phyloP scores from a whole-genome alignment of 2,888 invertebrate genomes.

The Polymixis flavicincta region DNA sequence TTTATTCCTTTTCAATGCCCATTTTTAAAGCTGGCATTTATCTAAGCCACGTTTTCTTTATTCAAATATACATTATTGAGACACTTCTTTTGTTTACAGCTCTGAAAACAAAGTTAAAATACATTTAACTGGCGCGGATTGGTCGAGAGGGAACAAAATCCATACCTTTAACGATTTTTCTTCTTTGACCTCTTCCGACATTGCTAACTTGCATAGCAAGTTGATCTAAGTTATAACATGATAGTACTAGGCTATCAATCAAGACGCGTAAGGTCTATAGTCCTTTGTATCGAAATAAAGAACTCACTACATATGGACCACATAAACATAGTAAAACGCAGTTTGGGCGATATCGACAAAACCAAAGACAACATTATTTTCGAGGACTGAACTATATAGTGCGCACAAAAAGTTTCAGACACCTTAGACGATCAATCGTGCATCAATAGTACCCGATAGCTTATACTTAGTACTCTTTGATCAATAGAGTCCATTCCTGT shows the following conservation, averaged over 20 bases:
- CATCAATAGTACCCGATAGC: too few relatives aligned
- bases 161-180: slow-evolving; percentile 30
- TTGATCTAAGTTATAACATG: neutral
- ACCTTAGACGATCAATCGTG: neutral
- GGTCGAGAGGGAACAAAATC: neutral
- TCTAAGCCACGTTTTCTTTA: slow-evolving; percentile 34
- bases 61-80: slow-evolving; percentile 3
- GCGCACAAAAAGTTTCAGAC: neutral
- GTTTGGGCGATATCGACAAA: slow-evolving; percentile 31
- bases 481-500: too few relatives aligned
- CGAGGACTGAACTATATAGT: neutral
- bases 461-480: too few relatives aligned
- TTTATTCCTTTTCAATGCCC: neutral
- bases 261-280: neutral
- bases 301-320: neutral
- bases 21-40: slow-evolving; percentile 12
- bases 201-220: neutral
- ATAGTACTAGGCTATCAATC: neutral
- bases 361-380: slow-evolving; percentile 24
- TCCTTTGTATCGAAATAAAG: neutral
- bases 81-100: neutral
- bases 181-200: neutral
- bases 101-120: neutral
- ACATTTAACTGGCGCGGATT: neutral
- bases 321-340: too few relatives aligned